Evolutionary conservation across 64 coral and sea anemone genomes (phyloP).

Genomic region (Acropora yongei): DNA sequence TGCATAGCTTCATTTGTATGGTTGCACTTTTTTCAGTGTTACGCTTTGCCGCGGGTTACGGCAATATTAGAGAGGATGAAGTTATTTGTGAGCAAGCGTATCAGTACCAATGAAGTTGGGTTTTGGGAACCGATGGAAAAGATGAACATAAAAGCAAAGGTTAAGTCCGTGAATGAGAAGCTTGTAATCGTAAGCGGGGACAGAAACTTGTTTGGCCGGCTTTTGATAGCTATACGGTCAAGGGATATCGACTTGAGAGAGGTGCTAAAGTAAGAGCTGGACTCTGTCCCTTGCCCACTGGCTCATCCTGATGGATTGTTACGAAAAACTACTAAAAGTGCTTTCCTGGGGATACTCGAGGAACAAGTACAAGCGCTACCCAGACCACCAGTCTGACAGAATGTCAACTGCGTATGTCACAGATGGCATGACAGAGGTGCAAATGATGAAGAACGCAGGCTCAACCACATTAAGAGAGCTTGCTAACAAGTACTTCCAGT

Average conservation of each 20-base stretch:
- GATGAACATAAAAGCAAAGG: no score
- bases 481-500: background rate
- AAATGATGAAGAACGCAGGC: conserved; percentile 17
- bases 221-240: conserved; percentile 11
- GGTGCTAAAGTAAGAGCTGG: conserved; percentile 37
- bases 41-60: no score
- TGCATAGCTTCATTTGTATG: no score
- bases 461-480: conserved; percentile 33
- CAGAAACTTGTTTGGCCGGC: conserved; percentile 23
- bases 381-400: background rate
- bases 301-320: conserved; percentile 45
- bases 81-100: conserved; percentile 35
- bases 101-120: conserved; percentile 20
- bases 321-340: conserved; percentile 55
- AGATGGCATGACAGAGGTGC: conserved; percentile 42
- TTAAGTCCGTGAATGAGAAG: conserved; percentile 18
- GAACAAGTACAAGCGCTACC: background rate
- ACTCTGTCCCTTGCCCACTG: conserved; percentile 12
- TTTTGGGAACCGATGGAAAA: conserved; percentile 46
- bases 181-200: conserved; percentile 25
- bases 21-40: no score
- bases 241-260: conserved; percentile 51
- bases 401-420: conserved; percentile 5
- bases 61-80: background rate
- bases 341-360: conserved; percentile 20